A percentile compares a stretch with the other conserved stretches of the same genome.
These are phyloP conservation scores for Tanaodytes sp. DNA, from an alignment of 2,888 invertebrate species.

Conservation along the genomic window DNA sequence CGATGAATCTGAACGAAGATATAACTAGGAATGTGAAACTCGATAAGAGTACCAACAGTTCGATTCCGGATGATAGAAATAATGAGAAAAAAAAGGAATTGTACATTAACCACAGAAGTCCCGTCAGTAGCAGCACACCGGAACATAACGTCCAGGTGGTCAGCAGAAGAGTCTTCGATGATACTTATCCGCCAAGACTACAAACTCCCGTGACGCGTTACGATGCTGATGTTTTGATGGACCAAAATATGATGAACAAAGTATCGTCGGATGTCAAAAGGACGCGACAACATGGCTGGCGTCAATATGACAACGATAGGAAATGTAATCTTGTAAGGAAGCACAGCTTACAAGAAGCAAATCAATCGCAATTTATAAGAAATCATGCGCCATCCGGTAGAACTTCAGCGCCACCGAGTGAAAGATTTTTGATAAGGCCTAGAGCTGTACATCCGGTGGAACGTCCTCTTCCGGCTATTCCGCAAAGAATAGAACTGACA, in stretches of 20 bases:
- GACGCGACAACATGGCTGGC: slow-evolving; percentile 58
- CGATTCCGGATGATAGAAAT: slow-evolving; percentile 66
- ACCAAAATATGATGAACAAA: slow-evolving; percentile 61
- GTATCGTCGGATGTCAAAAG: slow-evolving; percentile 63
- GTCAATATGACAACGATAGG: slow-evolving; percentile 54
- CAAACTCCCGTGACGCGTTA: slow-evolving; percentile 44
- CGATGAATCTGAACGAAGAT: slow-evolving; percentile 69
- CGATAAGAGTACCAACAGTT: slow-evolving; percentile 66
- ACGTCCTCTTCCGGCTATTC: slow-evolving; percentile 68
- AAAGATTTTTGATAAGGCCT: slow-evolving; percentile 64
- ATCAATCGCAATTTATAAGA: slow-evolving; percentile 60
- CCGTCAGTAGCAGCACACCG: slow-evolving; percentile 63
- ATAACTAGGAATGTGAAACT: slow-evolving; percentile 68
- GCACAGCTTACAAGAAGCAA: slow-evolving; percentile 67
- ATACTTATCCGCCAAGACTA: slow-evolving; percentile 26
- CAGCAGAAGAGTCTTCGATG: slow-evolving; percentile 36
- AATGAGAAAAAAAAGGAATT: slow-evolving; percentile 68
- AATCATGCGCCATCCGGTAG: slow-evolving; percentile 67
- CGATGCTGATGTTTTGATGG: slow-evolving; percentile 64
- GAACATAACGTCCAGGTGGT: slow-evolving; percentile 64
- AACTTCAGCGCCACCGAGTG: slow-evolving; percentile 67
- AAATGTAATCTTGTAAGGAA: slow-evolving; percentile 65
- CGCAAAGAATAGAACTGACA: slow-evolving; percentile 62
- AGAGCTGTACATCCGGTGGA: slow-evolving; percentile 67
- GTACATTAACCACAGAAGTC: slow-evolving; percentile 64